A percentile compares a stretch with the other conserved stretches of the same genome.
Evolutionary conservation across 2,113 vertebrate genomes (phyloP).

Genomic region (Procavia capensis): DNA sequence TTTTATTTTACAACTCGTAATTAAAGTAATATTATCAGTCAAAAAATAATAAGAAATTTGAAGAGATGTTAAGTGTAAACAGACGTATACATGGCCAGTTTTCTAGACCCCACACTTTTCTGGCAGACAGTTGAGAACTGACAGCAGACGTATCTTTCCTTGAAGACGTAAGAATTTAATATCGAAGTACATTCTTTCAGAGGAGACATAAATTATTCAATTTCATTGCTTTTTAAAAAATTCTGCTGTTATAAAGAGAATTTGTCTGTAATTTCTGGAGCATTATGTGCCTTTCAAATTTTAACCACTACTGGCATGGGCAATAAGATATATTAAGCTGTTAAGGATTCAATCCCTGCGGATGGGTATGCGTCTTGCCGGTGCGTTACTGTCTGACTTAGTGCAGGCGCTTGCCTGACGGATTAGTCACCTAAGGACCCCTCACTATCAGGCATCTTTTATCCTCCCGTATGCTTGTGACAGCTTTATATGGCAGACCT

Average conservation of each 20-base stretch:
- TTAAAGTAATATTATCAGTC: slow-evolving; percentile 9
- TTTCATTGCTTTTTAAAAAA: slow-evolving; percentile 12
- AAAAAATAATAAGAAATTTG: not conserved
- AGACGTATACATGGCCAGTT: not conserved
- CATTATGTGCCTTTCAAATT: not conserved
- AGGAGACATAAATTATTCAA: not conserved
- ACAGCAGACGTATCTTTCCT: not conserved
- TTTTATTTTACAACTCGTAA: slow-evolving; percentile 4
- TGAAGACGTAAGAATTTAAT: not conserved
- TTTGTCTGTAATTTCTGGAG: slow-evolving; percentile 6
- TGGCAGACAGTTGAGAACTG: not conserved
- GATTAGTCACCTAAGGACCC: not conserved
- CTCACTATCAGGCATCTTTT: not conserved
- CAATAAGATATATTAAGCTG: not conserved
- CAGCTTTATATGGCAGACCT: not conserved
- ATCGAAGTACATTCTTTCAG: not conserved
- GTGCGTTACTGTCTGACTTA: not conserved
- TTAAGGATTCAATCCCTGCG: not conserved
- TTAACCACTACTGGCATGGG: not conserved
- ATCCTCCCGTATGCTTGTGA: not conserved
- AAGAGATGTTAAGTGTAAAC: not conserved
- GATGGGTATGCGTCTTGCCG: not conserved
- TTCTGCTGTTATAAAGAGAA: not conserved
- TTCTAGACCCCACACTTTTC: not conserved
- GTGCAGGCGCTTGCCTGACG: not conserved